phyloP scores from a whole-genome alignment of 2,113 vertebrate species.

The Tricholaema leucomelas region DNA sequence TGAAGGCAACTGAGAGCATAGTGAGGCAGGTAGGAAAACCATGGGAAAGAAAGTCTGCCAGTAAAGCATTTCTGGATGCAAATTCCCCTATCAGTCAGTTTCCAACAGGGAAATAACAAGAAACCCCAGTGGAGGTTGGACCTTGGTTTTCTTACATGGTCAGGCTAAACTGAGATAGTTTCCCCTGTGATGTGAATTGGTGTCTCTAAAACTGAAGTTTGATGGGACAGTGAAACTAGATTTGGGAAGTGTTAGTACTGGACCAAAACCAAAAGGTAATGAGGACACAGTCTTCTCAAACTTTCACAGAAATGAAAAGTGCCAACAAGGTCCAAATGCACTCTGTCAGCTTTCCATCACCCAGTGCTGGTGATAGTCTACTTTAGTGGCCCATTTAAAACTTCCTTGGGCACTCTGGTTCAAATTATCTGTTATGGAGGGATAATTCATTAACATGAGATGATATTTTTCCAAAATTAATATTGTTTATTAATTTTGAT shows the following conservation, averaged over 20 bases:
- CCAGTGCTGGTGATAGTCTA: not conserved
- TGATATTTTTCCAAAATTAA: too few species aligned
- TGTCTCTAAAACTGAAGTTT: not conserved
- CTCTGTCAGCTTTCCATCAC: not conserved
- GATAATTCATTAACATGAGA: too few species aligned
- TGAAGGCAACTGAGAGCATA: not conserved
- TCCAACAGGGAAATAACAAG: not conserved
- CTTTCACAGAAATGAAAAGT: not conserved
- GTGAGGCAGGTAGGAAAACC: not conserved
- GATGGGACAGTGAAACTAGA: not conserved
- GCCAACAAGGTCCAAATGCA: not conserved
- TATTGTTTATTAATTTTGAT: too few species aligned
- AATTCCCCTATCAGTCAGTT: not conserved
- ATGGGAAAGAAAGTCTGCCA: not conserved
- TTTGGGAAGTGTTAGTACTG: not conserved
- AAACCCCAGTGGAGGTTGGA: not conserved
- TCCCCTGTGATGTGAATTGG: not conserved
- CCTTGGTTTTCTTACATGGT: not conserved
- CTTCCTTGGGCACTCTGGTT: not conserved
- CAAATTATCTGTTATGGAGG: too few species aligned
- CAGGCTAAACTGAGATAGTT: not conserved
- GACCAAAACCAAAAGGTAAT: not conserved
- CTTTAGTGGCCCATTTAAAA: not conserved
- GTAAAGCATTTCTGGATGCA: not conserved
- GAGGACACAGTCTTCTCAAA: rapidly evolving